Evolutionary conservation across 1,140 invertebrate species (phyloP).

Genomic region (Bombus haemorrhoidalis): DNA sequence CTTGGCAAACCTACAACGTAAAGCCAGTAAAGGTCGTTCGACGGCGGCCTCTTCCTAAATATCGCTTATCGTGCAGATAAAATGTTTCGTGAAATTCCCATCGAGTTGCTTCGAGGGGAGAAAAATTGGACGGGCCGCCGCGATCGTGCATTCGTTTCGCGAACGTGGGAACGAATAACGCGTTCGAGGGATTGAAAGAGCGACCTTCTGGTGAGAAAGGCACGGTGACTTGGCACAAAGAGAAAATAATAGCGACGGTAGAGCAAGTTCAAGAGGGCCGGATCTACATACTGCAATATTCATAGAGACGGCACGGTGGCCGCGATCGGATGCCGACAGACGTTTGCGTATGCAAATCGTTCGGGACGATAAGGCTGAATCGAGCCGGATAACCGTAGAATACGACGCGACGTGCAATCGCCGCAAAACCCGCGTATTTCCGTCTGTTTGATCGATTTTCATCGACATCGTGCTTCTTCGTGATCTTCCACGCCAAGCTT

Average conservation of each 20-base stretch:
- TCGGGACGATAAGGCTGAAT: not conserved
- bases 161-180: conserved; percentile 3
- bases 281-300: conserved; percentile 77
- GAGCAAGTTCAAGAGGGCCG: conserved; percentile 65
- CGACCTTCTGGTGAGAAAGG: conserved; percentile 2
- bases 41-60: no score
- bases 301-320: conserved; percentile 57
- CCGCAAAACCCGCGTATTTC: not conserved
- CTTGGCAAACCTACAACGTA: no score
- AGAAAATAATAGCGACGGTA: conserved; percentile 34
- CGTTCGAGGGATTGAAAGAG: not conserved
- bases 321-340: conserved; percentile 18
- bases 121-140: not conserved
- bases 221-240: not conserved
- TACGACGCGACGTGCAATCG: not conserved
- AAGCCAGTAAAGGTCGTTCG: no score
- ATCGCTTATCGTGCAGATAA: no score
- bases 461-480: not conserved
- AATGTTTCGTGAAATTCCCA: not conserved
- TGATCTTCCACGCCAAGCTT: not conserved
- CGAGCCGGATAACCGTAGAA: not conserved
- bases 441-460: not conserved
- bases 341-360: conserved; percentile 38
- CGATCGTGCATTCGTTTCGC: not conserved
- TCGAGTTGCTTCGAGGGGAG: not conserved